Base-by-base conservation (phyloP, 2,113 vertebrate species). In the Agelaius tricolor region DNA sequence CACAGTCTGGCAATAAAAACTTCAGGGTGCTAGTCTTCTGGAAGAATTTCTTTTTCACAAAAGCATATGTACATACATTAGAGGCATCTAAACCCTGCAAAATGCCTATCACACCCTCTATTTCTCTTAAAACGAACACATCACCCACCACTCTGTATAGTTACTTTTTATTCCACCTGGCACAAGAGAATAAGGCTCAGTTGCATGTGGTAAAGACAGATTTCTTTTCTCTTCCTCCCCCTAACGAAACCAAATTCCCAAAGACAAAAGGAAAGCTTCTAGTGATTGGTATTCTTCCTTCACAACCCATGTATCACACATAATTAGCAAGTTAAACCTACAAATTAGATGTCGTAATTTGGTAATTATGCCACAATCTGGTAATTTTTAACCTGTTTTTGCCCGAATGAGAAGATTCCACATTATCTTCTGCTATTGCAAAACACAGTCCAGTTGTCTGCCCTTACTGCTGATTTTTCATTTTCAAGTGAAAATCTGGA, bases 271-370 rank as follows among this genome's bases (percentile, higher is more conserved):
- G 47, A 91, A 90, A 55, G 55, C 82, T 94, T 67, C 72, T 59
- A 66, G 44, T 46, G 73, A 78, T 96, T 87, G 76, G 62, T 82
- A 94, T 95, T 97, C 94, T 94, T 81, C 78, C 89, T 95, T 81
- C 41, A 2, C 72, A 87, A 92, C 72, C 75, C 86, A 71, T 73
- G 67, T 90, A 94, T 97, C 93, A 80, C 93, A 90, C 72, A 28
- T 96, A 94, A 96, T 96, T 95, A 97, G 90, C 94, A 94, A 96
- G 84, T 95, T 94, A 96, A 95, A 92, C 86, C 78, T 92, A 96
- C 86, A 95, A 94, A 97, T 96, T 95, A 97, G 81, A 76, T 63
- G 58, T 52, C 4, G 1, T 94, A 95, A 96, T 97, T 96, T 94
- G 72, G 89, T 95, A 96, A 97, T 97, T 96, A 94, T 10, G 3